Evolutionary conservation across 2,113 vertebrate genomes (phyloP), one percentile per base, ranked within the genome.

Genomic region (Morone saxatilis): DNA sequence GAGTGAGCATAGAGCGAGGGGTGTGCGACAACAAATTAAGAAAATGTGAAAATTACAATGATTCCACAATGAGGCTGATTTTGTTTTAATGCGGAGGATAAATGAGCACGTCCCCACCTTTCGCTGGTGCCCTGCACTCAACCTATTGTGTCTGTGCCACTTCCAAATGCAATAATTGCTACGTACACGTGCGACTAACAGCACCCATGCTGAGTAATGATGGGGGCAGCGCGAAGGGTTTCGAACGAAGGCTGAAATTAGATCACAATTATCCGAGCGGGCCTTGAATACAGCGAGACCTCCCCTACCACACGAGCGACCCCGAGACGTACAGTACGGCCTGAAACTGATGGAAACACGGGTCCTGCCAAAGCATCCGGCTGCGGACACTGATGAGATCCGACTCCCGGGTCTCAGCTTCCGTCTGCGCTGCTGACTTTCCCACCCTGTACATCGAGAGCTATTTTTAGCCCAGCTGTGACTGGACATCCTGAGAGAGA

Each of bases 391-490:
- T 89, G 92, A 93, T 91, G 90, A 86, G 92, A 90, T 88, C 51
- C 91, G 94, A 94, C 93, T 94, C 84, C 71, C 87, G 85, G 90
- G 93, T 94, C 93, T 94, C 94, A 72, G 91, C 90, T 94, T 94
- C 93, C 83, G 78, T 94, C 91, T 87, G 87, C 77, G 84, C 84
- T 86, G 91, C 92, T 93, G 92, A 95, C 92, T 95, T 96, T 95
- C 93, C 93, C 94, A 95, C 92, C 91, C 89, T 87, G 92, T 90
- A 87, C 84, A 89, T 89, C 80, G 74, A 50, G 45, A 65, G 91
- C 92, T 95, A 96, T 96, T 95, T 95, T 94, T 95, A 95, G 85
- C 84, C 78, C 83, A 67, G 86, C 92, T 87, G 79, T 91, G 89
- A 91, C 88, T 92, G 91, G 92, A 88, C 93, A 93, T 92, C 91